phyloP scores from a whole-genome alignment of 2,797 vertebrate genomes.

The Propithecus perrieri region DNA sequence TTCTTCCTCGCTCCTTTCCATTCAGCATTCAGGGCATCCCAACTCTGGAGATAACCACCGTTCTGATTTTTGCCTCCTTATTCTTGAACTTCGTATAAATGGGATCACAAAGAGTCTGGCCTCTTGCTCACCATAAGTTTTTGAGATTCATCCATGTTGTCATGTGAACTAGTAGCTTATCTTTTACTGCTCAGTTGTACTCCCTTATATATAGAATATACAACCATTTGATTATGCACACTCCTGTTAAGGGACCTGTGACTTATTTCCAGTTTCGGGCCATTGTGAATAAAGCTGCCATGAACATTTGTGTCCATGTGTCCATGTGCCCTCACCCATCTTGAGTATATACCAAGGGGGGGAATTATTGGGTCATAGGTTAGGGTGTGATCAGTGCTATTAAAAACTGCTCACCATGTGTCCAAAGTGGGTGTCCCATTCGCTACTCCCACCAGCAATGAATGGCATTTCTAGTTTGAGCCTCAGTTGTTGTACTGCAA shows the following conservation, averaged over 20 bases:
- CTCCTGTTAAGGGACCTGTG: not conserved
- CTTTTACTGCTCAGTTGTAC: not conserved
- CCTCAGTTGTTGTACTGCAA: not conserved
- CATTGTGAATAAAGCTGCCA: not conserved
- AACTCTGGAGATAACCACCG: not conserved
- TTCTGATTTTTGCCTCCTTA: not conserved
- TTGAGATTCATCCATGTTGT: not conserved
- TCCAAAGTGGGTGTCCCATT: not conserved
- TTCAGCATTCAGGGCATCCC: not conserved
- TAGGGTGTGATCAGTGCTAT: not conserved
- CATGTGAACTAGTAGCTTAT: rapidly evolving
- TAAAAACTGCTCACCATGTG: not conserved
- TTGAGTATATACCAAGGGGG: not conserved
- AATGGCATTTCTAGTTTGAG: not conserved
- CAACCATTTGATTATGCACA: too few species aligned
- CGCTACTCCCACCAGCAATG: too few species aligned
- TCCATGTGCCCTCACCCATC: not conserved
- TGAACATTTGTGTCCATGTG: not conserved
- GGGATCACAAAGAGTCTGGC: not conserved
- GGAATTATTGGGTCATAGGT: not conserved
- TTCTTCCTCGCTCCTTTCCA: not conserved
- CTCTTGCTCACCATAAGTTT: not conserved
- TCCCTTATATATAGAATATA: not conserved
- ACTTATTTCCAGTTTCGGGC: not conserved
- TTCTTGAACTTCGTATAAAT: not conserved